These are phyloP conservation scores for Nesometra sesokonis DNA, from an alignment of 35 echinoderm and acorn worm species.

Conservation along the genomic window DNA sequence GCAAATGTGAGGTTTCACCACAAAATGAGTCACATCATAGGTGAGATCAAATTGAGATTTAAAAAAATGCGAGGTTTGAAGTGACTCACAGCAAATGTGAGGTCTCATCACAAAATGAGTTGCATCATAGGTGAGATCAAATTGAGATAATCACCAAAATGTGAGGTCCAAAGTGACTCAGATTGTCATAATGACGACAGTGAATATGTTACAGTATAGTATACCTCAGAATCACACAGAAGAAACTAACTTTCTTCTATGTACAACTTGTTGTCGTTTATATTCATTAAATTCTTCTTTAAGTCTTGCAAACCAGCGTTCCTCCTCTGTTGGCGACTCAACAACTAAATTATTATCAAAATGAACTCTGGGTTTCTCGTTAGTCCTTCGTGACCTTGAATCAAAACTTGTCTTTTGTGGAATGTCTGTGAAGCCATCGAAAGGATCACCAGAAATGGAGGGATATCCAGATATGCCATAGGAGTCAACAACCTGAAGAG, in stretches of 20 bases:
- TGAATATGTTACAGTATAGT: too few relatives aligned
- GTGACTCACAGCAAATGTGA: too few relatives aligned
- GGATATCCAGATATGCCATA: not conserved
- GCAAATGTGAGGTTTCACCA: too few relatives aligned
- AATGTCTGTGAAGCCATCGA: not conserved
- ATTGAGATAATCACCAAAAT: too few relatives aligned
- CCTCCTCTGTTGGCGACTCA: not conserved
- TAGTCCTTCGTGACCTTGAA: not conserved
- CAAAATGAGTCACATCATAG: too few relatives aligned
- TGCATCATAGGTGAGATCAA: too few relatives aligned
- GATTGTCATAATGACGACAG: too few relatives aligned
- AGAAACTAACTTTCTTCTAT: not conserved
- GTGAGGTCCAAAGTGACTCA: too few relatives aligned
- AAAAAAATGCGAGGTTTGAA: too few relatives aligned
- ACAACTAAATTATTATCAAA: not conserved
- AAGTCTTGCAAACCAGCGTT: not conserved
- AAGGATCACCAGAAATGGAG: not conserved
- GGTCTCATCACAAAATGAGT: too few relatives aligned
- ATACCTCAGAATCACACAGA: not conserved
- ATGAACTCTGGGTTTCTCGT: not conserved
- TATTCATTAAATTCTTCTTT: not conserved
- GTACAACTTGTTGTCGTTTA: not conserved
- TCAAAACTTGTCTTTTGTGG: not conserved
- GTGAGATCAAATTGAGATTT: too few relatives aligned
- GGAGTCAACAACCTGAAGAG: not conserved